A percentile compares a stretch with the other conserved stretches of the same genome.
Evolutionary conservation across 2,797 vertebrate species (phyloP).

Genomic region (Malurus leucopterus): DNA sequence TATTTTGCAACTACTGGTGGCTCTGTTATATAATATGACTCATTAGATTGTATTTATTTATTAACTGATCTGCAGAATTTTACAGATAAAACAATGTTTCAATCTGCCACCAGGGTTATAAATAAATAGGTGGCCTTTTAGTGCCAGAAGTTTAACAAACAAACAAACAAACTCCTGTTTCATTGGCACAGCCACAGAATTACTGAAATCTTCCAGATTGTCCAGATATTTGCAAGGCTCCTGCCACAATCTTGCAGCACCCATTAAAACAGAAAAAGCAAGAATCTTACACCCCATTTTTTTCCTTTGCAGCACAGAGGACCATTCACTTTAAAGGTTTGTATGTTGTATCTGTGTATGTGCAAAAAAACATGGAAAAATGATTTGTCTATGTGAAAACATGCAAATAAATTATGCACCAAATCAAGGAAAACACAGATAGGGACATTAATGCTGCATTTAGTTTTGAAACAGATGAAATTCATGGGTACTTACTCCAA

Average conservation of each 20-base stretch:
- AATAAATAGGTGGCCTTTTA: conserved; percentile 36
- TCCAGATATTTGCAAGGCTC: neutral
- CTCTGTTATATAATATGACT: conserved; percentile 1
- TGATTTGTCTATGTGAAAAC: neutral
- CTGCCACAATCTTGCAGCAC: neutral
- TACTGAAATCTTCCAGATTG: neutral
- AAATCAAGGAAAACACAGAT: neutral
- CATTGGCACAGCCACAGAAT: neutral
- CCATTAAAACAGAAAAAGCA: neutral
- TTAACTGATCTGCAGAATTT: conserved; percentile 25
- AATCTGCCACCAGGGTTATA: conserved; percentile 21
- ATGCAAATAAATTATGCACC: neutral
- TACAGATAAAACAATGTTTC: conserved; percentile 31
- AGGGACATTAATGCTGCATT: neutral
- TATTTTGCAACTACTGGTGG: neutral
- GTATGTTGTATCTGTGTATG: neutral
- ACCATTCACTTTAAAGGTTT: neutral
- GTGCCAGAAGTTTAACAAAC: conserved; percentile 27
- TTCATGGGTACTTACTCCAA: rapidly evolving
- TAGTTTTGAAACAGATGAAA: neutral
- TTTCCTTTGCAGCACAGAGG: neutral
- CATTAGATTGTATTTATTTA: conserved; percentile 35
- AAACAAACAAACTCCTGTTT: conserved; percentile 19
- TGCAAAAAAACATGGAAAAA: neutral
- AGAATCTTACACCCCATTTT: neutral